These are phyloP conservation scores for Speoplatyrhinus poulsoni DNA, from an alignment of 2,113 vertebrate species.

Conservation along the genomic window DNA sequence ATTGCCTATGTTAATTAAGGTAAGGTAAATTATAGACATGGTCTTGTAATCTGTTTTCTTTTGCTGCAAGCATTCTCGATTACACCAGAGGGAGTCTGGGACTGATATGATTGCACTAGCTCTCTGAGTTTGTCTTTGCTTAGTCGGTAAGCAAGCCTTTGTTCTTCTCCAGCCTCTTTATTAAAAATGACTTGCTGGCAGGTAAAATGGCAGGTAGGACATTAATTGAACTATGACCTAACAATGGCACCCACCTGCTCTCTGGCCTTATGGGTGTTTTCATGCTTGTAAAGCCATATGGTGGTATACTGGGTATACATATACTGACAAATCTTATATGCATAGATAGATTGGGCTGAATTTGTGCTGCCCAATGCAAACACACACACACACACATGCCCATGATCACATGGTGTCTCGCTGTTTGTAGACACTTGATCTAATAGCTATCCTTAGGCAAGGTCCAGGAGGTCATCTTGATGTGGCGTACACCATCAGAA, in stretches of 20 bases:
- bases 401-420: slow-evolving; percentile 47
- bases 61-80: slow-evolving; percentile 18
- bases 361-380: not conserved
- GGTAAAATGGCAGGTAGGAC: slow-evolving; percentile 34
- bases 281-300: slow-evolving; percentile 54
- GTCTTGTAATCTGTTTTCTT: not conserved
- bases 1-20: not conserved
- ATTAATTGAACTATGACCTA: slow-evolving; percentile 42
- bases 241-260: slow-evolving; percentile 22
- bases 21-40: not conserved
- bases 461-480: slow-evolving; percentile 57
- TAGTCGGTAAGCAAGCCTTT: not conserved
- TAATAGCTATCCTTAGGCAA: slow-evolving; percentile 64
- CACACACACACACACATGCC: slow-evolving; percentile 14
- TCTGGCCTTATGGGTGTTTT: slow-evolving; percentile 18
- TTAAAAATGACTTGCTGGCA: slow-evolving; percentile 19
- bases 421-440: slow-evolving; percentile 15
- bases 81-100: slow-evolving; percentile 44
- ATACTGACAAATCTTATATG: slow-evolving; percentile 16
- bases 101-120: not conserved
- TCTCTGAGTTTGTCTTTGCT: slow-evolving; percentile 5
- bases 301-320: slow-evolving; percentile 8
- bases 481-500: slow-evolving; percentile 41
- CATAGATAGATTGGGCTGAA: not conserved
- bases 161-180: slow-evolving; percentile 10